These are phyloP conservation scores for Oegoconia quadripuncta DNA, from an alignment of 2,888 invertebrate species.

Conservation along the genomic window DNA sequence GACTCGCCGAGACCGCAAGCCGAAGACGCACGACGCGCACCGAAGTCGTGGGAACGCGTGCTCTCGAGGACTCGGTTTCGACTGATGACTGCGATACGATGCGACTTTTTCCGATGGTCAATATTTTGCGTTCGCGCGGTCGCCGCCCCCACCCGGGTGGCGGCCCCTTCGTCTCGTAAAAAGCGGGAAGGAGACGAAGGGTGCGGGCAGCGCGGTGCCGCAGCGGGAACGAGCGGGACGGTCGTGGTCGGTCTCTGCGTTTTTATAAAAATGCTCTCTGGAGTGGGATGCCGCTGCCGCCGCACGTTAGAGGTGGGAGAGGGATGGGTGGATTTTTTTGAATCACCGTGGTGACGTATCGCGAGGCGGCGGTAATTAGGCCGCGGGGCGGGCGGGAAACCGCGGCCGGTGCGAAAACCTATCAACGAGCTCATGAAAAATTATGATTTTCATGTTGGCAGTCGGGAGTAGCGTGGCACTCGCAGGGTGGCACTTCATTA, in stretches of 20 bases:
- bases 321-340: constrained; percentile 75
- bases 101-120: constrained; percentile 81
- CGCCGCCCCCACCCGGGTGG: constrained; percentile 74
- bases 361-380: constrained; percentile 75
- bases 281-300: constrained; percentile 57
- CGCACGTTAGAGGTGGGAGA: constrained; percentile 47
- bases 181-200: constrained; percentile 79
- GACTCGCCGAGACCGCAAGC: constrained; percentile 67
- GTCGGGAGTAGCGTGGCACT: constrained; percentile 34
- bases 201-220: constrained; percentile 62
- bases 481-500: constrained; percentile 64
- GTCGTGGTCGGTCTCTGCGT: constrained; percentile 74
- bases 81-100: constrained; percentile 80
- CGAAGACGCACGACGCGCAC: constrained; percentile 74
- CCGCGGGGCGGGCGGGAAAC: constrained; percentile 78
- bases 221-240: constrained; percentile 74
- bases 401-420: constrained; percentile 75
- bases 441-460: constrained; percentile 73
- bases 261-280: constrained; percentile 75
- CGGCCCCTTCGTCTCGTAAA: constrained; percentile 79
- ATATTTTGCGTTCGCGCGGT: constrained; percentile 80
- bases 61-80: constrained; percentile 74
- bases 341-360: constrained; percentile 76
- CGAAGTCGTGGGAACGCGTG: constrained; percentile 71
- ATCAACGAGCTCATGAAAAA: constrained; percentile 78